Evolutionary conservation across 2,888 invertebrate genomes (phyloP), one percentile per base, ranked within the genome.

Genomic region (Oscheius myriophilus): DNA sequence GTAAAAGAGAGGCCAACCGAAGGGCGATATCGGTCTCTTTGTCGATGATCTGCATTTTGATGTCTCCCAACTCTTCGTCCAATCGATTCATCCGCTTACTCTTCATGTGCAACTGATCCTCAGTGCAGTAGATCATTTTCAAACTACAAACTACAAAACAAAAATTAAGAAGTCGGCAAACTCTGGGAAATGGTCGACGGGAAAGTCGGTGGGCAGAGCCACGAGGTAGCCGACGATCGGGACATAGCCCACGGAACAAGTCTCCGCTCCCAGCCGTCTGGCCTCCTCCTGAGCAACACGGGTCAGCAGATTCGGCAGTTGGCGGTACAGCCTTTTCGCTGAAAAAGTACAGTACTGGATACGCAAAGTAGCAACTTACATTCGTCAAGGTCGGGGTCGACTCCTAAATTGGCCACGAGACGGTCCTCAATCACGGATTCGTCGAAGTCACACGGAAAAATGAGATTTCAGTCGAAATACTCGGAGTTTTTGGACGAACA

Each of bases 1-100:
- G 11, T 12, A 25, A n/a, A 14, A 23, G n/a, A 33, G 1, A 49
- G 11, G 25, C 25, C 23, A 41, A 69, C 74, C 71, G 63, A 7
- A 74, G 57, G 41, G 75, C 68, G 11, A 94, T 92, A 63, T 91
- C 89, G 1, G 92, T 92, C 88, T 95, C 93, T 78, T 92, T 91
- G 70, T 92, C 92, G 80, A 86, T 91, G 81, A 94, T 93, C 51
- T 76, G 92, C 18, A 91, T 90, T 83, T 92, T 91, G 53, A 92
- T 91, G 87, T 94, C 92, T 43, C 94, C 94, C 71, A 93, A 89
- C 78, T 91, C 89, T 70, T 89, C 88, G 87, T 95, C 94, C 80
- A 94, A 86, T 86, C 92, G 92, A 86, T 82, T 91, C 86, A 78
- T 87, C 18, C 90, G 90, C 58, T 90, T 89, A 86, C 91, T 92